Percentiles rank a stretch among this genome's conserved stretches.
Conservation (phyloP, 2,113 vertebrate genomes). For the Steatornis caripensis region DNA sequence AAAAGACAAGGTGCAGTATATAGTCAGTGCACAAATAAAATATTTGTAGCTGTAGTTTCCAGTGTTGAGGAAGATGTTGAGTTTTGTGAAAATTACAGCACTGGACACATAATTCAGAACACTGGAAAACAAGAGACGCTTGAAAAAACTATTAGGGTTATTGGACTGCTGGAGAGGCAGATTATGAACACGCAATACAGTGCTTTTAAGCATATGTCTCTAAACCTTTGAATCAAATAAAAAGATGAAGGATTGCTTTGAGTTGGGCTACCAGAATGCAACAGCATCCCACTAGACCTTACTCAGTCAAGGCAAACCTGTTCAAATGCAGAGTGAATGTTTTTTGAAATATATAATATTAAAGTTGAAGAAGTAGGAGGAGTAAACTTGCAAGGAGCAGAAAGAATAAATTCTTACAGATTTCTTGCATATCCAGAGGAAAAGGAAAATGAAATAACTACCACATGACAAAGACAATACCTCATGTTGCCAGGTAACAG, state of each 20-base stretch:
- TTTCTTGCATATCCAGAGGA: neutral
- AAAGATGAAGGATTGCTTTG: neutral
- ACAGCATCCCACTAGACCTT: neutral
- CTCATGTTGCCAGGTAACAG: neutral
- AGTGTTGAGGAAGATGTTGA: neutral
- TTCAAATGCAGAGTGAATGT: neutral
- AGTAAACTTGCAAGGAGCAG: neutral
- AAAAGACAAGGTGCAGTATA: neutral
- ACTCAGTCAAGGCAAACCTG: neutral
- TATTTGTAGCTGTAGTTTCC: neutral
- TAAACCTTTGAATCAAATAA: neutral
- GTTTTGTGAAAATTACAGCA: neutral
- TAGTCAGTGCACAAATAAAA: neutral
- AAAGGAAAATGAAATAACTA: neutral
- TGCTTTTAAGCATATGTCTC: neutral
- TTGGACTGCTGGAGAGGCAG: neutral
- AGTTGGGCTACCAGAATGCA: neutral
- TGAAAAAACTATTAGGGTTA: neutral
- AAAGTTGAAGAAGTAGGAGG: neutral
- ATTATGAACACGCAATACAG: neutral
- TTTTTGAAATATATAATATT: neutral
- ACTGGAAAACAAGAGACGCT: neutral
- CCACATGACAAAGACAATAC: neutral
- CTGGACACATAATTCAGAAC: neutral
- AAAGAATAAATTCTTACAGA: neutral